These are phyloP conservation scores for Merluccius polli DNA, from an alignment of 2,797 vertebrate genomes.

Conservation along the genomic window DNA sequence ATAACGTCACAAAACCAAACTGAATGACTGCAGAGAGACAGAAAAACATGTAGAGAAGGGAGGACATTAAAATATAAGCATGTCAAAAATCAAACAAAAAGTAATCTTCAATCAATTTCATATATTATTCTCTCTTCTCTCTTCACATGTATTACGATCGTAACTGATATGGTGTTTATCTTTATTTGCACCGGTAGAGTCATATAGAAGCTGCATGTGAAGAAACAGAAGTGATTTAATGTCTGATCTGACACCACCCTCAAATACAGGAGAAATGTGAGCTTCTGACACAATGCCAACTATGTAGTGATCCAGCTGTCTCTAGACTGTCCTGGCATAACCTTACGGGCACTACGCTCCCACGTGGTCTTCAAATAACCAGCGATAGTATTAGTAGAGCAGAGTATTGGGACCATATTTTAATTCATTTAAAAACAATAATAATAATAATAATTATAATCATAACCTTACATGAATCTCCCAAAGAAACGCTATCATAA, in stretches of 20 bases:
- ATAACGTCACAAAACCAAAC: slow-evolving; percentile 96
- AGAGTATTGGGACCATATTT: not conserved
- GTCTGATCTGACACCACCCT: not conserved
- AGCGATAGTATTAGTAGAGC: not conserved
- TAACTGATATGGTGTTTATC: not conserved
- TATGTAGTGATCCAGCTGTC: not conserved
- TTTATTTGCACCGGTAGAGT: not conserved
- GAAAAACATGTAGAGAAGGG: not conserved
- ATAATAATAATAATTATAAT: not conserved
- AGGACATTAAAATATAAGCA: not conserved
- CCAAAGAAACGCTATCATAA: not conserved
- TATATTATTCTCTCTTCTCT: too few relatives aligned
- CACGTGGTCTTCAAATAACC: not conserved
- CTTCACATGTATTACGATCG: not conserved
- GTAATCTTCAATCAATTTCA: not conserved
- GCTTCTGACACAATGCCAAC: not conserved
- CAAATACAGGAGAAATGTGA: slow-evolving; percentile 1
- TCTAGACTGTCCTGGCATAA: not conserved
- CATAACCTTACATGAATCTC: not conserved
- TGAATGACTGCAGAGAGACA: slow-evolving; percentile 84
- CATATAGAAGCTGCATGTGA: not conserved
- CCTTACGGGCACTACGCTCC: not conserved
- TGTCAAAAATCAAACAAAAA: not conserved
- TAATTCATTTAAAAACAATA: not conserved
- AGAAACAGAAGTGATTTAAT: not conserved